A percentile compares a stretch with the other conserved stretches of the same genome.
Conservation (phyloP, 2,797 vertebrate genomes). For the Phrynocephalus vlangalii region DNA sequence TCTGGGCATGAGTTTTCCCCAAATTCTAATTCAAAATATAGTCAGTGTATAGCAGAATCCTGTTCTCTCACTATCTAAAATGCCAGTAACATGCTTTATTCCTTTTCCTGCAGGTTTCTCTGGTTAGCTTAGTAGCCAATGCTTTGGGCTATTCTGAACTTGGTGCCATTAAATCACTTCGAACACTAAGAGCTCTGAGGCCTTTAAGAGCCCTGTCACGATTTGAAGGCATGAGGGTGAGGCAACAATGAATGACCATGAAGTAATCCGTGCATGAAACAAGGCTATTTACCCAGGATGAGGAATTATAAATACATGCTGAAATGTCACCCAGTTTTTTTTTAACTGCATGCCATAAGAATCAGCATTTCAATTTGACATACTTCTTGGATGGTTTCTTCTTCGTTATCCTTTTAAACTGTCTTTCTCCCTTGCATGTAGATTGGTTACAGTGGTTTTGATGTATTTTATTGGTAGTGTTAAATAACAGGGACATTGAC, state of each 20-base stretch:
- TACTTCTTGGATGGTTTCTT: background rate
- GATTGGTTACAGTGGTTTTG: background rate
- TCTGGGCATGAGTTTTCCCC: no score
- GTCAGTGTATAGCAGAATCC: background rate
- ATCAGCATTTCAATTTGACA: conserved; percentile 25
- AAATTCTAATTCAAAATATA: background rate
- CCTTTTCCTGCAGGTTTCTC: conserved; percentile 85
- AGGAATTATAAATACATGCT: conserved; percentile 43
- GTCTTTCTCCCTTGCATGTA: background rate
- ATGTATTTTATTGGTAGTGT: background rate
- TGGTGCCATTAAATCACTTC: conserved; percentile 93
- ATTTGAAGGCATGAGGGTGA: conserved; percentile 99
- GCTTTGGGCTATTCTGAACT: conserved; percentile 88
- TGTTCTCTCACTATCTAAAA: background rate
- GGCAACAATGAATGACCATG: conserved; percentile 62
- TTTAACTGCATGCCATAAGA: conserved; percentile 33
- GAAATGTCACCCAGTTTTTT: conserved; percentile 44
- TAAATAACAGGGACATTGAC: background rate
- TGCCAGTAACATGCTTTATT: background rate
- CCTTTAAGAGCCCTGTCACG: conserved; percentile 96
- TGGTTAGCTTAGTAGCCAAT: conserved; percentile 93
- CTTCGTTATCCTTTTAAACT: conserved; percentile 5
- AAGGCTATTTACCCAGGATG: conserved; percentile 41
- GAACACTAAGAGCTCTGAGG: conserved; percentile 95
- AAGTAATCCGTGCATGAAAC: conserved; percentile 52